A percentile compares a stretch with the other conserved stretches of the same genome.
These are phyloP conservation scores for Nymphalis polychloros DNA, from an alignment of 2,888 invertebrate genomes.

Conservation along the genomic window DNA sequence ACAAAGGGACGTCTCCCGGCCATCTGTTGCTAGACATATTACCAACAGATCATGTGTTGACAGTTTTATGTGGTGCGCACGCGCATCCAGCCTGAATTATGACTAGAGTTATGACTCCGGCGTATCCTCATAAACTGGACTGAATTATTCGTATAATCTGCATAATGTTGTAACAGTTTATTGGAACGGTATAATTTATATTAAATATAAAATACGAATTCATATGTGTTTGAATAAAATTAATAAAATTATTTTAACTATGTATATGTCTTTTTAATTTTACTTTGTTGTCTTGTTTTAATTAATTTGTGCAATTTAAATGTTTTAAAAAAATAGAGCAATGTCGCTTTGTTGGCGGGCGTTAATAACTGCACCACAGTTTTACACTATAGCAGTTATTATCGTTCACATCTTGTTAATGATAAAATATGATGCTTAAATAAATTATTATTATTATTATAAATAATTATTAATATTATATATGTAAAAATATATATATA, in stretches of 20 bases:
- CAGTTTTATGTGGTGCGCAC: conserved; percentile 57
- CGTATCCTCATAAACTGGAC: conserved; percentile 23
- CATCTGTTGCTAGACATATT: conserved; percentile 42
- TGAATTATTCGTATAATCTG: conserved; percentile 1
- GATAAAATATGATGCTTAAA: too few relatives aligned
- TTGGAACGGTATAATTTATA: background rate
- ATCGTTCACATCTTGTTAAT: too few relatives aligned
- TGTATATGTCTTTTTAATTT: too few relatives aligned
- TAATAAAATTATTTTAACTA: background rate
- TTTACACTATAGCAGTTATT: too few relatives aligned
- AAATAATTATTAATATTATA: too few relatives aligned
- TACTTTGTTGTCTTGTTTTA: too few relatives aligned
- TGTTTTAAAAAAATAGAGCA: too few relatives aligned
- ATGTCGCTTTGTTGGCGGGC: too few relatives aligned
- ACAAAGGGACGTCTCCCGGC: conserved; percentile 32
- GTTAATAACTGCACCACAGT: too few relatives aligned
- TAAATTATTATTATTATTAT: too few relatives aligned
- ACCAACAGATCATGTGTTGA: conserved; percentile 60
- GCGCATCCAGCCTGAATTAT: conserved; percentile 36
- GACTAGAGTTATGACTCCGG: conserved; percentile 23
- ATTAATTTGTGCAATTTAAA: too few relatives aligned
- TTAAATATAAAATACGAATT: background rate
- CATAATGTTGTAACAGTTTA: background rate
- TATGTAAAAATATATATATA: too few relatives aligned
- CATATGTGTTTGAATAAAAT: background rate